Evolutionary conservation across 2,888 invertebrate genomes (phyloP), one percentile per base, ranked within the genome.

Genomic region (Conops quadrifasciatus): DNA sequence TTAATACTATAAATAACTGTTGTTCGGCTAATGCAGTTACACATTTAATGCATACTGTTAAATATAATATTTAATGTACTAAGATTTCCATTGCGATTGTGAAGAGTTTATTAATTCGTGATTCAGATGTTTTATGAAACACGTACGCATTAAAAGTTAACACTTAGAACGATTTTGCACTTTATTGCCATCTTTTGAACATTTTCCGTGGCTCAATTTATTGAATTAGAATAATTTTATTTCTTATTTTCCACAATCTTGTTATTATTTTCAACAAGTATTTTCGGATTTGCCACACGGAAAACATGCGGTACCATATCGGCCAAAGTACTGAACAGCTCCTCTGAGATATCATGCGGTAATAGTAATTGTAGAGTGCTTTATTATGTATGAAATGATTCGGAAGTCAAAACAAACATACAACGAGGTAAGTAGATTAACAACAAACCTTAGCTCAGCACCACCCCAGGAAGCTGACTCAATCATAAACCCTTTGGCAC

Each of bases 401-500:
- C 3, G 4, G 0, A 1, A 73, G 26, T 28, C 28, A 15, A 56
- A 62, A 16, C 19, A 1, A 56, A 68, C 65, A 66, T 21, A 28
- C 21, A 30, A 36, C 16, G 24, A 7, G 4, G 11, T 58, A 2
- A 24, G 4, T 21, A 69, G 21, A 51, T 5, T 3, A 45, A n/a
- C 0, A 7, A 94, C 88, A 84, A 93, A 97, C 87, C 94, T 94
- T 75, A 95, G 88, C 86, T 94, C 94, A 0, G 94, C 93, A 45
- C 95, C 95, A 74, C 95, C 95, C 92, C 96, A 94, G 0, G 96
- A 94, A 11, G 94, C 93, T 89, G 96, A 95, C 88, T 99, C 99
- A 86, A 99, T 96, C 94, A 99, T 95, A 87, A 98, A 99, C 2
- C 99, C 99, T 88, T 99, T 99, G 67, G 97, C 95, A 87, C 99